Evolutionary conservation across 2,888 invertebrate genomes (phyloP).

Genomic region (Hydriomena furcata): DNA sequence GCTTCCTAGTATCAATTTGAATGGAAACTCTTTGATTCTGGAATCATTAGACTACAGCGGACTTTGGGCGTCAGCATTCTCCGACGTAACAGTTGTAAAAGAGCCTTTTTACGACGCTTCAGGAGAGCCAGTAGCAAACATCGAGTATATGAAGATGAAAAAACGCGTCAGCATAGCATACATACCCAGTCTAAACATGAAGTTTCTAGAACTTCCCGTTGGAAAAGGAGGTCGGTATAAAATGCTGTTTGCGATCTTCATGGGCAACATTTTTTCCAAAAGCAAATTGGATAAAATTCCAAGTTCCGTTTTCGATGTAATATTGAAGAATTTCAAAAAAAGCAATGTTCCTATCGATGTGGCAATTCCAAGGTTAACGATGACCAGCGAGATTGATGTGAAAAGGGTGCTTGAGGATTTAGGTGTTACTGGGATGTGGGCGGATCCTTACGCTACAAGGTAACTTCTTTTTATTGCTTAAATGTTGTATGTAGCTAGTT

Average conservation of each 20-base stretch:
- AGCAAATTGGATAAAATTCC: conserved; percentile 33
- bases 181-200: conserved; percentile 39
- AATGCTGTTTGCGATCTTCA: conserved; percentile 41
- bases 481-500: no score
- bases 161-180: conserved; percentile 41
- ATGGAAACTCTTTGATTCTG: conserved; percentile 40
- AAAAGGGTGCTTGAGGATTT: conserved; percentile 38
- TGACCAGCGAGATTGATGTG: conserved; percentile 42
- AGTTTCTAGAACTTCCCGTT: conserved; percentile 47
- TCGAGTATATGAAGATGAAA: conserved; percentile 44
- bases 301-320: conserved; percentile 35
- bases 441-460: conserved; percentile 41
- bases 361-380: conserved; percentile 42
- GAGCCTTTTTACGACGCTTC: conserved; percentile 45
- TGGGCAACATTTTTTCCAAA: conserved; percentile 16
- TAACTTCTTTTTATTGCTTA: conserved; percentile 23
- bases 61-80: conserved; percentile 43
- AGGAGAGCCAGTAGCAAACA: conserved; percentile 37
- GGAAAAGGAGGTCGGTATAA: conserved; percentile 42
- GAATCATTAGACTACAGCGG: conserved; percentile 42
- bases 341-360: conserved; percentile 45
- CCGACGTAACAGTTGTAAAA: conserved; percentile 29
- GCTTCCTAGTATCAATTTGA: conserved; percentile 21
- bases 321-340: conserved; percentile 36
- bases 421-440: conserved; percentile 40